A percentile compares a stretch with the other conserved stretches of the same genome.
Evolutionary conservation across 2,888 invertebrate species (phyloP).

Genomic region (Pemphredon lugubris): DNA sequence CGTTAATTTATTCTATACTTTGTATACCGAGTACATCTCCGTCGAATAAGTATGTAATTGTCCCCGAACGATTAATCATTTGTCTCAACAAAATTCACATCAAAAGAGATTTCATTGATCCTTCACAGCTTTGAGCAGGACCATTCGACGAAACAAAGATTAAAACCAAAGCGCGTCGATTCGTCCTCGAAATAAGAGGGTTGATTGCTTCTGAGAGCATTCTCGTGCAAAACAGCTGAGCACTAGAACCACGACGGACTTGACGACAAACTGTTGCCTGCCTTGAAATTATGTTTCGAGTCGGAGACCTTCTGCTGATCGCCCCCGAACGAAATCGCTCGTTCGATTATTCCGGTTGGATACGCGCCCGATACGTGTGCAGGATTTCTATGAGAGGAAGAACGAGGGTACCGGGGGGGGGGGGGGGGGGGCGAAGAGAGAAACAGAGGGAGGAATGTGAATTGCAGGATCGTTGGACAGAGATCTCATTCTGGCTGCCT

Average conservation of each 20-base stretch:
- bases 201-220: slow-evolving; percentile 1
- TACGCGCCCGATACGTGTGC: slow-evolving; percentile 64
- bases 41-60: too few species aligned
- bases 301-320: slow-evolving; percentile 55
- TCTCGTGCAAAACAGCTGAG: not conserved
- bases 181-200: not conserved
- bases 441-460: slow-evolving; percentile 25
- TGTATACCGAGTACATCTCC: too few species aligned
- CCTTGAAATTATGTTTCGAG: slow-evolving; percentile 63
- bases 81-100: too few species aligned
- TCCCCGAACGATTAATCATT: too few species aligned
- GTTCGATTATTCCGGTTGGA: slow-evolving; percentile 71
- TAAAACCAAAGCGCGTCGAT: not conserved
- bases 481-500: slow-evolving; percentile 47
- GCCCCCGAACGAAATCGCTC: slow-evolving; percentile 60
- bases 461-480: slow-evolving; percentile 36
- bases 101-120: too few species aligned
- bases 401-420: not conserved
- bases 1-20: too few species aligned
- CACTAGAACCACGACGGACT: slow-evolving; percentile 7
- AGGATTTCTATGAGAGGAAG: slow-evolving; percentile 54
- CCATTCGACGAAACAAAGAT: slow-evolving; percentile 11
- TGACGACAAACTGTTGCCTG: slow-evolving; percentile 68
- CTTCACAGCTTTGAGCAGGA: too few species aligned
- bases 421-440: not conserved